Evolutionary conservation across 2,113 vertebrate genomes (phyloP), one percentile per base, ranked within the genome.

Genomic region (Urocynchramus pylzowi): DNA sequence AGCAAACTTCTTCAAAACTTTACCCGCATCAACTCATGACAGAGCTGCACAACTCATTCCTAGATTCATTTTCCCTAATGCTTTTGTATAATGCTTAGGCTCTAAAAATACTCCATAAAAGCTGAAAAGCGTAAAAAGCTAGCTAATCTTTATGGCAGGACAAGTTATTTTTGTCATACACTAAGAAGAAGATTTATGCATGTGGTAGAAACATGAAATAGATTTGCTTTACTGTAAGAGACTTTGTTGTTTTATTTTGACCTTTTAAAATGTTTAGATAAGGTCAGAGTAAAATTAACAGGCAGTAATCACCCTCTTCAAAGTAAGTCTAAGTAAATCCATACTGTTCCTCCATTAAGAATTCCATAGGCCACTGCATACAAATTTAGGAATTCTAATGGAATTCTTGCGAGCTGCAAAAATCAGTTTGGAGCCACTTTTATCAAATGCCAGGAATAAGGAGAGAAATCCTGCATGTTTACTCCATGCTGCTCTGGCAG

Each of bases 261-360:
- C 20, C 26, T 76, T 85, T 86, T 18, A 57, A 73, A 93, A 87
- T 33, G 9, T 54, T 88, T 70, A 61, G 26, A 30, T 60, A 76
- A 84, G 53, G 45, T 78, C 74, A 76, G 88, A 85, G 20, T 49
- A 93, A 95, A 90, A 88, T 87, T 92, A 92, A 73, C 70, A 92
- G 49, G 49, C 44, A 85, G 11, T 44, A 76, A 85, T 75, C 41
- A 83, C 53, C 16, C 42, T 61, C 54, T 83, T 19, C 45, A 47
- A 13, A 45, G 30, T 31, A 47, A 82, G 11, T 30, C 41, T 24
- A 61, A 86, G 37, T 77, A 94, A 90, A 73, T 35, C 79, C 1
- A 2, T 45, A 33, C 17, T 76, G 70, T 20, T 31, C 10, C 54
- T 88, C 50, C 41, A 20, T 37, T 86, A 42, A 69, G 57, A 93